Base-by-base conservation (phyloP, 2,113 vertebrate genomes). In the Excalfactoria chinensis region DNA sequence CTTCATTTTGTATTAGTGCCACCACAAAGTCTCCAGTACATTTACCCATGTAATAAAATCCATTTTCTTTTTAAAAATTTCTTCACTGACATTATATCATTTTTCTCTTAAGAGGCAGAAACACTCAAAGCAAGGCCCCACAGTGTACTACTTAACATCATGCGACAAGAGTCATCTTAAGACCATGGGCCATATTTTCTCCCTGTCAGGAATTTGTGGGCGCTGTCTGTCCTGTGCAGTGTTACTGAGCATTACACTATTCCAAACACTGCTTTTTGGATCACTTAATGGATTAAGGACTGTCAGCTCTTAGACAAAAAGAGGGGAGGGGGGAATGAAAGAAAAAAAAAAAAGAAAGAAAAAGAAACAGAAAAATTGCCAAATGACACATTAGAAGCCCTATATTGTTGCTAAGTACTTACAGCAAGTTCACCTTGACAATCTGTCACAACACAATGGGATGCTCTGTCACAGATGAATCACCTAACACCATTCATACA, bases 261-360 rank as follows among this genome's bases (percentile, higher is more conserved):
- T 37, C 32, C 56, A 92, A 89, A 64, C 35, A 22, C 35, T 15
- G 48, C 0, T 23, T 95, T 97, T 95, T 76, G 11, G 40, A 97
- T 98, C 97, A 98, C 97, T 98, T 98, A 98, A 98, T 97, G 98
- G 98, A 98, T 98, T 96, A 97, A 96, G 96, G 97, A 92, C 97
- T 97, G 95, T 97, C 98, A 97, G 92, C 93, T 90, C 97, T 85
- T 94, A 96, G 95, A 88, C 40, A 35, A 46, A 82, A 86, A 79
- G 40, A 41, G 37, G 37, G 44, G 19, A 19, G 8, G 44, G 19
- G 44, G 8, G 44, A 4, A 21, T 26, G 43, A 48, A 40, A 2
- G 19, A n/a, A 62, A 40, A 1, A 88, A 32, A 25, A 28, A 3
- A 32, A 37, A 77, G 84, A 55, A 43, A 41, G 2, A 22, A 40